Percentiles rank a stretch among this genome's conserved stretches.
These are phyloP conservation scores for Mesocentrotus franciscanus DNA, from an alignment of 53 echinoderm and acorn worm genomes.

Conservation along the genomic window DNA sequence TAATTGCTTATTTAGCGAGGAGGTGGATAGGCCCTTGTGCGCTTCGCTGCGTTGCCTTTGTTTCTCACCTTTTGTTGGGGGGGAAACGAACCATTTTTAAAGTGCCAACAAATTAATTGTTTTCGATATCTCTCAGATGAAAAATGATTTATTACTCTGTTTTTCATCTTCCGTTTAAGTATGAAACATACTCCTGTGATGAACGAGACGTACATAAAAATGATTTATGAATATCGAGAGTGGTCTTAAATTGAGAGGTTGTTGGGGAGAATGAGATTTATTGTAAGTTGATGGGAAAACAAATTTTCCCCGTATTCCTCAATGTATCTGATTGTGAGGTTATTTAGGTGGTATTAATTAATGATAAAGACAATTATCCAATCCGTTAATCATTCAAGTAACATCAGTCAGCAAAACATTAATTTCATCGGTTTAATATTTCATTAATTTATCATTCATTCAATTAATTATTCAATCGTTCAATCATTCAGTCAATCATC, in stretches of 20 bases:
- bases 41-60: background rate
- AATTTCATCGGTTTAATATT: background rate
- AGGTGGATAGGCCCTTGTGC: background rate
- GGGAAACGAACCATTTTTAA: constrained; percentile 22
- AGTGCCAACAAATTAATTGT: constrained; percentile 21
- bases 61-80: background rate
- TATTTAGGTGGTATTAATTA: no score
- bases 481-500: background rate
- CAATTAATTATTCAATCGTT: background rate
- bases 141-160: constrained; percentile 9
- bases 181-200: background rate
- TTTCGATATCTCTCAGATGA: background rate
- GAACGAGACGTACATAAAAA: background rate
- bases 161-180: background rate
- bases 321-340: no score
- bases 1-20: background rate
- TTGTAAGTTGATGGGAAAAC: no score
- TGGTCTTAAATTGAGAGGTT: no score
- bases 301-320: no score
- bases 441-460: background rate
- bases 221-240: background rate
- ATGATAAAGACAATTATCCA: background rate
- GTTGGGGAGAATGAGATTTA: no score
- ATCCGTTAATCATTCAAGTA: background rate
- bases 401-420: background rate